Evolutionary conservation across 2,888 invertebrate species (phyloP).

Genomic region (Drosophila fulvimacula): DNA sequence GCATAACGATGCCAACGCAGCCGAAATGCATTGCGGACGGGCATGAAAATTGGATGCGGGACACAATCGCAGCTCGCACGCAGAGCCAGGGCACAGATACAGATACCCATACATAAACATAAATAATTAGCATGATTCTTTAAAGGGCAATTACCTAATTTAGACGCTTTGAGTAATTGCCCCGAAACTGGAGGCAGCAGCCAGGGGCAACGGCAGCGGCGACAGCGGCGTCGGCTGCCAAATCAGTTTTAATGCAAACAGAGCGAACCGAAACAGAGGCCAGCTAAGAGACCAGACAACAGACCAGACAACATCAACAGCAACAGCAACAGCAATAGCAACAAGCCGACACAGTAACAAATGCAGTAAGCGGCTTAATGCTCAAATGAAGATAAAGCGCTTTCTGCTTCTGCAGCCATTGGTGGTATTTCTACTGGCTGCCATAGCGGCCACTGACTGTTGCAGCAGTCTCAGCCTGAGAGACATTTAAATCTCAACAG

Average conservation of each 20-base stretch:
- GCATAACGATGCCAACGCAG: slow-evolving; percentile 43
- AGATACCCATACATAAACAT: slow-evolving; percentile 64
- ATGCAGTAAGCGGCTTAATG: slow-evolving; percentile 80
- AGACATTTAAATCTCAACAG: slow-evolving; percentile 75
- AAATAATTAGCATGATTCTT: slow-evolving; percentile 80
- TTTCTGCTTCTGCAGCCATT: slow-evolving; percentile 47
- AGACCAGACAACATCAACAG: slow-evolving; percentile 31
- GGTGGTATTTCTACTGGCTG: slow-evolving; percentile 5
- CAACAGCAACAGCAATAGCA: slow-evolving; percentile 34
- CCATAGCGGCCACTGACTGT: slow-evolving; percentile 2
- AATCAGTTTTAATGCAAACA: slow-evolving; percentile 67
- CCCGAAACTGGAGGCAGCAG: slow-evolving; percentile 27
- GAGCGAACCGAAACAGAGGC: slow-evolving; percentile 1
- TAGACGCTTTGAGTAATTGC: slow-evolving; percentile 81
- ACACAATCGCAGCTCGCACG: slow-evolving; percentile 13
- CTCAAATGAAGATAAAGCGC: slow-evolving; percentile 77
- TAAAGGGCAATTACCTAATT: slow-evolving; percentile 82
- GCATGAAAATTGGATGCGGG: slow-evolving; percentile 1
- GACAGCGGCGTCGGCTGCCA: slow-evolving; percentile 27
- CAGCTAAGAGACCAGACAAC: slow-evolving; percentile 25
- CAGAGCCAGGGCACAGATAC: slow-evolving; percentile 9
- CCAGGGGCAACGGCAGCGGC: slow-evolving; percentile 5
- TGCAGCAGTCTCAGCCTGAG: slow-evolving; percentile 52
- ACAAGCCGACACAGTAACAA: slow-evolving; percentile 42
- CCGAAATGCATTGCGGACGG: slow-evolving; percentile 53